Evolutionary conservation across 2,888 invertebrate species (phyloP).

Genomic region (Melanargia galathea): DNA sequence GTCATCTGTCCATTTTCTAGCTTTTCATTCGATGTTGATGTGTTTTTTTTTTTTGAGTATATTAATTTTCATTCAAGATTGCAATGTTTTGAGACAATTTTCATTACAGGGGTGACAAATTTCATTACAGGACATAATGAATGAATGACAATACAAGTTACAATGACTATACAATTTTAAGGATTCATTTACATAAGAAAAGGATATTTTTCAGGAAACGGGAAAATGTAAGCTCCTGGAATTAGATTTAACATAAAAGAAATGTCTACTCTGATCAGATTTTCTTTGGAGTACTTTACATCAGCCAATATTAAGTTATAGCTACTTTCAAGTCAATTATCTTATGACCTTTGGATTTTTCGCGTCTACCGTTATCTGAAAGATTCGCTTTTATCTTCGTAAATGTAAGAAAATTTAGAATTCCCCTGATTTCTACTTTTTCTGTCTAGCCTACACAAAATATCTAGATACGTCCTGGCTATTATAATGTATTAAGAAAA

Average conservation of each 20-base stretch:
- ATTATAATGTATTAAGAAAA: neutral
- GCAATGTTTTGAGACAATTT: too few relatives aligned
- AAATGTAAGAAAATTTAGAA: constrained; percentile 13
- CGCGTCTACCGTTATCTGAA: constrained; percentile 42
- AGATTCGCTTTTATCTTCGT: constrained; percentile 50
- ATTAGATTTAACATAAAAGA: constrained; percentile 2
- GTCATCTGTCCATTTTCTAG: constrained; percentile 31
- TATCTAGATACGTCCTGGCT: too few relatives aligned
- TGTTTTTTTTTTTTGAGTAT: neutral
- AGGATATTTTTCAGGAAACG: neutral
- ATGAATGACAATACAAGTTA: too few relatives aligned
- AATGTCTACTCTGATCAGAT: constrained; percentile 13
- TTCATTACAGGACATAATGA: too few relatives aligned
- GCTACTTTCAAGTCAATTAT: constrained; percentile 21
- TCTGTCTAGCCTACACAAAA: neutral
- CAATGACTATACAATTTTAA: too few relatives aligned
- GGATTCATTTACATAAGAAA: neutral
- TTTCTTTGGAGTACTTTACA: constrained; percentile 23
- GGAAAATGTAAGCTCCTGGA: neutral
- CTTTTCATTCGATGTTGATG: constrained; percentile 4
- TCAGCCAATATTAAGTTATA: constrained; percentile 30
- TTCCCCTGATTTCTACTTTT: constrained; percentile 1
- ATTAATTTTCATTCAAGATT: too few relatives aligned
- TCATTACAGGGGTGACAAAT: too few relatives aligned
- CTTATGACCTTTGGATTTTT: constrained; percentile 29